Evolutionary conservation across 2,888 invertebrate species (phyloP).

Genomic region (Melinopterus prodromus): DNA sequence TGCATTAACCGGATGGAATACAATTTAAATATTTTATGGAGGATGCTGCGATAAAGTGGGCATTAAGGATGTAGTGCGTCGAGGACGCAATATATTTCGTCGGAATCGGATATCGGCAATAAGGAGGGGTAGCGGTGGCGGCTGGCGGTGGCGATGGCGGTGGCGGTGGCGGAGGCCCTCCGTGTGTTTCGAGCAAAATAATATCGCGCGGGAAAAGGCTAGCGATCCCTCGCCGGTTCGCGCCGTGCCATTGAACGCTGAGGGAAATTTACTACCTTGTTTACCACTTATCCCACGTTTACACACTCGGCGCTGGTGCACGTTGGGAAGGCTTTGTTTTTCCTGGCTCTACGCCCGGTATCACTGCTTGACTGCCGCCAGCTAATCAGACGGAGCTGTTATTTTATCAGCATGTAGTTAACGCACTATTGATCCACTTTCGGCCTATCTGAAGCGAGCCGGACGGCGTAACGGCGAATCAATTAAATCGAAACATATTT

Average conservation of each 20-base stretch:
- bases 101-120: not conserved
- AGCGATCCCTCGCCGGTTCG: conserved; percentile 44
- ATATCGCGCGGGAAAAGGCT: conserved; percentile 44
- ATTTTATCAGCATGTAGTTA: conserved; percentile 56
- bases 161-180: conserved; percentile 26
- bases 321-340: conserved; percentile 57
- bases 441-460: not conserved
- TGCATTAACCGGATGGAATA: not conserved
- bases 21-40: conserved; percentile 16
- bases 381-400: conserved; percentile 57
- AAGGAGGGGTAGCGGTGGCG: conserved; percentile 26
- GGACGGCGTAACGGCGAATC: conserved; percentile 19
- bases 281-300: conserved; percentile 62
- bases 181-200: conserved; percentile 41
- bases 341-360: conserved; percentile 57
- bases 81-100: not conserved
- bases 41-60: conserved; percentile 24
- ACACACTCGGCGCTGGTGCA: conserved; percentile 58
- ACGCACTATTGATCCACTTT: conserved; percentile 53
- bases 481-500: conserved; percentile 30
- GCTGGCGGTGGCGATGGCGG: conserved; percentile 25
- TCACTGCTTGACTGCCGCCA: conserved; percentile 51
- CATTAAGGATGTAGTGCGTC: conserved; percentile 10
- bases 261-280: conserved; percentile 63
- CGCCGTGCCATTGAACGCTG: conserved; percentile 52